A percentile compares a stretch with the other conserved stretches of the same genome.
Conservation (phyloP, 2,113 vertebrate genomes). For the Rhinolophus sinicus region DNA sequence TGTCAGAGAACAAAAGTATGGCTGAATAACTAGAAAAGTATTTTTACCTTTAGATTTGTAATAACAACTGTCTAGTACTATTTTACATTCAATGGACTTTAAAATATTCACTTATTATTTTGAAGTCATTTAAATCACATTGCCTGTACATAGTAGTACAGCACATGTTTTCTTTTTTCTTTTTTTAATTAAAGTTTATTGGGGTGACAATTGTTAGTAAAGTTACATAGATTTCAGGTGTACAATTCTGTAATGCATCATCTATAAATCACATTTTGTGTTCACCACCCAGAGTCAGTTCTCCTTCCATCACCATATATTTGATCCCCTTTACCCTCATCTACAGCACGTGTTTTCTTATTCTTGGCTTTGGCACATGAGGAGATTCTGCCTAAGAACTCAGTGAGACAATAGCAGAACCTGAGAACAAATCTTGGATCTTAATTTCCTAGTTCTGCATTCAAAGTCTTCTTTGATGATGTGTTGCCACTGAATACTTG, state of each 20-base stretch:
- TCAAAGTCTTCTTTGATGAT: not conserved
- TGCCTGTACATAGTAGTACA: not conserved
- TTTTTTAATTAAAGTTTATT: too few species aligned
- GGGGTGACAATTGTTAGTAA: too few species aligned
- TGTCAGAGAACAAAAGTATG: conserved; percentile 45
- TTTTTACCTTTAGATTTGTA: conserved; percentile 39
- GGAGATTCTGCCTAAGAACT: not conserved
- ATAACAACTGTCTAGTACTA: not conserved
- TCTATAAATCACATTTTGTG: too few species aligned
- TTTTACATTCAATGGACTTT: not conserved
- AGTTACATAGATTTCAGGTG: too few species aligned
- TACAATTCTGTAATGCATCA: too few species aligned
- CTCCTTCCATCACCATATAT: too few species aligned
- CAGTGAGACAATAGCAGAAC: not conserved
- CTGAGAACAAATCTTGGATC: not conserved
- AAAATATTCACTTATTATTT: conserved; percentile 26
- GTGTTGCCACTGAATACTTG: not conserved
- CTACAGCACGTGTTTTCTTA: not conserved
- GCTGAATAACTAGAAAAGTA: conserved; percentile 26
- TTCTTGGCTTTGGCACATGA: not conserved
- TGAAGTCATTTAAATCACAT: conserved; percentile 43
- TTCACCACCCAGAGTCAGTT: too few species aligned
- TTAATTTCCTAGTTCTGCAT: not conserved
- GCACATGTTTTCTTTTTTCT: fast-evolving
- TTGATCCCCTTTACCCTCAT: too few species aligned